phyloP scores from a whole-genome alignment of 2,113 vertebrate genomes.

The Trogon surrucura region DNA sequence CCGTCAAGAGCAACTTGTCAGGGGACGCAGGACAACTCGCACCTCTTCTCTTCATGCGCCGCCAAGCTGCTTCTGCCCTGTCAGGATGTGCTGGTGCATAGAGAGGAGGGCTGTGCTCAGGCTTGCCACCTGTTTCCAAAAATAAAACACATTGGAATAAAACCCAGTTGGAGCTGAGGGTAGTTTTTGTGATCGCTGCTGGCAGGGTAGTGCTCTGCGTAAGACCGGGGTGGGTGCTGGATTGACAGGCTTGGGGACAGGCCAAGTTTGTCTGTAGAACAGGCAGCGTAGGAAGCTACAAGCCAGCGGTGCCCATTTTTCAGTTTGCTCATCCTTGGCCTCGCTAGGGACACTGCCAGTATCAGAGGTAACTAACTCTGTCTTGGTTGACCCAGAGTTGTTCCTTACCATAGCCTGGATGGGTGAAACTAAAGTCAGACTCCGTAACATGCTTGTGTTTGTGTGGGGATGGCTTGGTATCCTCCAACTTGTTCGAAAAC shows the following conservation, averaged over 20 bases:
- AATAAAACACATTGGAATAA: not conserved
- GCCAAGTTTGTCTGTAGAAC: not conserved
- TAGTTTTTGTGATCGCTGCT: not conserved
- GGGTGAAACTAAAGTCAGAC: not conserved
- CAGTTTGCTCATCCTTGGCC: not conserved
- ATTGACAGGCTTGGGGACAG: not conserved
- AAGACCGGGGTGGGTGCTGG: not conserved
- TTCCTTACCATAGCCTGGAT: not conserved
- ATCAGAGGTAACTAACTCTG: not conserved
- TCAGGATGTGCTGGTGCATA: not conserved
- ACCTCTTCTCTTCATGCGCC: conserved; percentile 44
- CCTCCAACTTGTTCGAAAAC: not conserved
- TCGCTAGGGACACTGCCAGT: not conserved
- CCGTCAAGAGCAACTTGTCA: conserved; percentile 71
- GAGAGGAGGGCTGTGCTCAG: not conserved
- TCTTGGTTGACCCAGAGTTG: no score
- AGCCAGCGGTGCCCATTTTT: not conserved
- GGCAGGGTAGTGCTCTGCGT: not conserved
- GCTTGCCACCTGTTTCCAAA: conserved; percentile 27
- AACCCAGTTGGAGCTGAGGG: not conserved
- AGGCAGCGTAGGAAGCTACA: not conserved
- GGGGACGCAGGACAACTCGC: conserved; percentile 24
- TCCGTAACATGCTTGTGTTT: not conserved
- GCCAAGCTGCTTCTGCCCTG: conserved; percentile 37
- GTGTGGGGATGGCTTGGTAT: not conserved